Evolutionary conservation across 2,888 invertebrate species (phyloP).

Genomic region (Pristionchus entomophagus): DNA sequence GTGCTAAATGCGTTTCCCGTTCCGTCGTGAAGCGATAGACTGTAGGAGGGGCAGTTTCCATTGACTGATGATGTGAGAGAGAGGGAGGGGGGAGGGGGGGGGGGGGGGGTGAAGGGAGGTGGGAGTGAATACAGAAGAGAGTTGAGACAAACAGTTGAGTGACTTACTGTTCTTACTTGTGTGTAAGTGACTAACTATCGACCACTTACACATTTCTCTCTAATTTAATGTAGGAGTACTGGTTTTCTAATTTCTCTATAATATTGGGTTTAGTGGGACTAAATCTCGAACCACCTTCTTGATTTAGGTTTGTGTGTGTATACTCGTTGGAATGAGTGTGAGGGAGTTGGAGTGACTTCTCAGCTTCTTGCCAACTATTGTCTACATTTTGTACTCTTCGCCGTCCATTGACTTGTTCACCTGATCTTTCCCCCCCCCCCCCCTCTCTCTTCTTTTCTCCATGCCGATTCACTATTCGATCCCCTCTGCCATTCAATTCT

Average conservation of each 20-base stretch:
- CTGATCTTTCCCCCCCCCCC: constrained; percentile 35
- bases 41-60: neutral
- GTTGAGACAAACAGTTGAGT: constrained; percentile 16
- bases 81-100: neutral
- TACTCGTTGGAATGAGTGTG: constrained; percentile 9
- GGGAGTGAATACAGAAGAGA: constrained; percentile 3
- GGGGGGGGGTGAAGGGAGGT: neutral
- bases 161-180: neutral
- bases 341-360: neutral
- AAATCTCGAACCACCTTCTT: neutral
- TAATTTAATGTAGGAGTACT: neutral
- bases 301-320: neutral
- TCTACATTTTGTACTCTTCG: neutral
- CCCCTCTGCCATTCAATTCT: constrained; percentile 1
- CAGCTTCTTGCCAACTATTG: constrained; percentile 22
- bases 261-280: neutral
- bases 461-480: constrained; percentile 43
- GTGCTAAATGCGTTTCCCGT: neutral
- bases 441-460: neutral
- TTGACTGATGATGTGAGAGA: constrained; percentile 21
- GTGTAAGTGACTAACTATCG: constrained; percentile 6
- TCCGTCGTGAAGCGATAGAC: neutral
- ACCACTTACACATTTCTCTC: neutral
- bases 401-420: neutral
- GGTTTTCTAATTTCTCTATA: neutral